phyloP scores from a whole-genome alignment of 1,140 invertebrate species.

The Delia radicum region DNA sequence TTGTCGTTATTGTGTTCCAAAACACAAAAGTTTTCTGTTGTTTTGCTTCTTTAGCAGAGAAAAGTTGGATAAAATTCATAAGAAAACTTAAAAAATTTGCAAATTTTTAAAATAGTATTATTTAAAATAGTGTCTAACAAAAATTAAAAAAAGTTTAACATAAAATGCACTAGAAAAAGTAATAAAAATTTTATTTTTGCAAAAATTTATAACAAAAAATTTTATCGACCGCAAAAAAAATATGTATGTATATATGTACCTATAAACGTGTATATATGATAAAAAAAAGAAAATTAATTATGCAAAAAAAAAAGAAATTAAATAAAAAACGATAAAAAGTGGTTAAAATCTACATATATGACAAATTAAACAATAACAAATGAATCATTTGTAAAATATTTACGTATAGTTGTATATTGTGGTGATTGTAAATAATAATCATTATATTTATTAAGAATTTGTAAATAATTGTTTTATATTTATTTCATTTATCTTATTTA shows the following conservation, averaged over 20 bases:
- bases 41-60: too few relatives aligned
- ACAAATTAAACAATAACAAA: neutral
- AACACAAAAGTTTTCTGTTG: too few relatives aligned
- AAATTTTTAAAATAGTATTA: too few relatives aligned
- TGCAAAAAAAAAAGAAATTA: neutral
- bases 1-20: too few relatives aligned
- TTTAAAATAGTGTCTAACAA: too few relatives aligned
- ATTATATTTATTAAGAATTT: neutral
- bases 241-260: neutral
- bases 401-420: neutral
- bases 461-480: too few relatives aligned
- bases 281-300: too few relatives aligned
- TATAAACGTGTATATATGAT: neutral
- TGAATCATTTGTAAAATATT: neutral
- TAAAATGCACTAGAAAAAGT: too few relatives aligned
- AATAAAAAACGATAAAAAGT: neutral
- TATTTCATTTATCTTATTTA: too few relatives aligned
- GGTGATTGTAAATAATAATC: neutral
- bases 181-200: neutral
- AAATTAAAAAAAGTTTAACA: too few relatives aligned
- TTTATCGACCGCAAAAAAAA: neutral
- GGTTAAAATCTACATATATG: neutral
- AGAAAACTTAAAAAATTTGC: too few relatives aligned
- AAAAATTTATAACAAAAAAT: neutral
- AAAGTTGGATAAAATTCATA: too few relatives aligned